phyloP scores from a whole-genome alignment of 1,140 invertebrate genomes.

The Colletes gigas region DNA sequence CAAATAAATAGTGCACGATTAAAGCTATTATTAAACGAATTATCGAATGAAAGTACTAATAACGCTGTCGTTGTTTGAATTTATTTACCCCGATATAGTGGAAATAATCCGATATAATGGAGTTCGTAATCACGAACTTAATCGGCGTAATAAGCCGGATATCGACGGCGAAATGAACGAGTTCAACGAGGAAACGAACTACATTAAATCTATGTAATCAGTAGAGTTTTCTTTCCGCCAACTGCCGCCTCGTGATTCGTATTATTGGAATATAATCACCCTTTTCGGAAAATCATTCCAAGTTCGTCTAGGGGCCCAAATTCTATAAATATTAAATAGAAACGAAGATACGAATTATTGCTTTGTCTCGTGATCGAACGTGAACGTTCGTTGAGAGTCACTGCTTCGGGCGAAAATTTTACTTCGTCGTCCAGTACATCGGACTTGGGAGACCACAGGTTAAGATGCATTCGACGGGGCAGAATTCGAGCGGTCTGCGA shows the following conservation, averaged over 20 bases:
- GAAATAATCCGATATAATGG: constrained; percentile 30
- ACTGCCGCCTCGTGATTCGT: constrained; percentile 20
- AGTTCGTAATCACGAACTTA: too few relatives aligned
- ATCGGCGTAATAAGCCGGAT: neutral
- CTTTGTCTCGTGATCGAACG: too few relatives aligned
- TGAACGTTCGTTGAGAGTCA: neutral
- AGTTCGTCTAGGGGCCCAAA: too few relatives aligned
- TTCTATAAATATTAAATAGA: too few relatives aligned
- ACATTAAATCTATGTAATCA: neutral
- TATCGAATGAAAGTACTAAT: constrained; percentile 44
- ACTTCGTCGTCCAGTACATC: neutral
- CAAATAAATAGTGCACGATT: neutral
- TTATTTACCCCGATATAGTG: constrained; percentile 29
- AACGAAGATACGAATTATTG: too few relatives aligned
- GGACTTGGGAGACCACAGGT: too few relatives aligned
- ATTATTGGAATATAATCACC: constrained; percentile 15
- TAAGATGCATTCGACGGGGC: too few relatives aligned
- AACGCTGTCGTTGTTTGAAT: constrained; percentile 28
- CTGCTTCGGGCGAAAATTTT: neutral
- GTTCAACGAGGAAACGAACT: neutral
- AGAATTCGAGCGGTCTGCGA: neutral
- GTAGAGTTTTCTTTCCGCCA: neutral
- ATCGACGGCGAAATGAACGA: neutral
- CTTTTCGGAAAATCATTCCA: constrained; percentile 3
- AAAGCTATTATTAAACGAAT: constrained; percentile 44